Evolutionary conservation across 64 coral and sea anemone species (phyloP).

Genomic region (Pocillopora verrucosa): DNA sequence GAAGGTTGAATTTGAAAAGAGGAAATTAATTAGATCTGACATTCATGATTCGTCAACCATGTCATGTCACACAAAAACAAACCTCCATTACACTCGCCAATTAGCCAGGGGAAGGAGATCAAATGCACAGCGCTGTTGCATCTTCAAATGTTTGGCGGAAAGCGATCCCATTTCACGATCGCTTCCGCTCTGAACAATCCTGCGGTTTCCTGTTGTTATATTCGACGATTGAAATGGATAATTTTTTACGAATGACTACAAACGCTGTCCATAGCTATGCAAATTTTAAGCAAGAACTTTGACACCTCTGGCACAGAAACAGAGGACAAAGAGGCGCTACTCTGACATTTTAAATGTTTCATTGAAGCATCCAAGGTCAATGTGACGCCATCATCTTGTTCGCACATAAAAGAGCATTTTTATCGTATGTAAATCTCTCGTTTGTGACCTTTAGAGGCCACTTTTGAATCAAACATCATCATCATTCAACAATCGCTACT

Average conservation of each 20-base stretch:
- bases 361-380: background rate
- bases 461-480: background rate
- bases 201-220: constrained; percentile 43
- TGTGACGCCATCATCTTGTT: background rate
- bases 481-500: background rate
- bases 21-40: constrained; percentile 18
- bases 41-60: constrained; percentile 13
- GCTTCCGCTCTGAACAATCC: constrained; percentile 43
- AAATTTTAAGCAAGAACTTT: constrained; percentile 15
- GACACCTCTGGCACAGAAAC: background rate
- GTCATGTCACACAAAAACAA: constrained; percentile 10
- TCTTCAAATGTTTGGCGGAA: background rate
- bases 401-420: background rate
- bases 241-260: background rate
- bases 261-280: background rate
- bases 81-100: constrained; percentile 7
- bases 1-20: background rate
- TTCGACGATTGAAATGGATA: background rate
- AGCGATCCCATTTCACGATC: constrained; percentile 1
- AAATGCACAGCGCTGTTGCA: background rate
- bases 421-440: background rate
- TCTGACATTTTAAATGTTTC: constrained; percentile 33
- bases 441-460: constrained; percentile 12
- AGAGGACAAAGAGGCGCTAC: background rate
- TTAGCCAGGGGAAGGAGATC: background rate